Evolutionary conservation across 2,888 invertebrate genomes (phyloP), one percentile per base, ranked within the genome.

Genomic region (Trachelus tabidus): DNA sequence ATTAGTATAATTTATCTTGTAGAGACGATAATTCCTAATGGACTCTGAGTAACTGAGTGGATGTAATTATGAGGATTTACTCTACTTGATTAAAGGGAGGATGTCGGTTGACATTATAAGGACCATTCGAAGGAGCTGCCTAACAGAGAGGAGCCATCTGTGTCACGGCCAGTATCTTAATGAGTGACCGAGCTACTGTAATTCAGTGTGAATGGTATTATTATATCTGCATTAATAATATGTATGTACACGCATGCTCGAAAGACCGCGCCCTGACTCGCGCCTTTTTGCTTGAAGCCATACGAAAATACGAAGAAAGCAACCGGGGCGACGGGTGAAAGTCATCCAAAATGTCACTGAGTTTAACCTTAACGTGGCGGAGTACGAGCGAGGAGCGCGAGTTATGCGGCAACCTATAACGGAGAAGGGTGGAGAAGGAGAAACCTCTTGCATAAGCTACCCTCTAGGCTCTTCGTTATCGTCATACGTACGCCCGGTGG

Each of bases 341-440:
- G 90, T 90, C 87, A 87, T 87, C 88, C 88, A 90, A 90, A 90
- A 90, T 90, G 90, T 90, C 90, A 90, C 85, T 84, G 85, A 85
- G 89, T 88, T 90, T 89, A 89, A 90, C 89, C 89, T 90, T 88
- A 89, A 85, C 82, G 86, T 84, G 0, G 69, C 69, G 84, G 84
- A 34, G 73, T 31, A 31, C 71, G 76, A 15, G 40, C 15, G 40
- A 40, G 40, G 40, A 40, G 69, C 68, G 76, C 33, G 30, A 69
- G 69, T 69, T 69, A 69, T 33, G 69, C 33, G 33, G 76, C 76
- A 73, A 73, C 73, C 82, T 79, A 78, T 75, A 40, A 40, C 15
- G 40, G 40, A 15, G 40, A 40, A 40, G 40, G 40, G 40, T 40
- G 69, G 12, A 69, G 69, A 15, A 33, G 69, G 69, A 68, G 68